phyloP scores from a whole-genome alignment of 2,797 vertebrate species.

The Scolopax rusticola region DNA sequence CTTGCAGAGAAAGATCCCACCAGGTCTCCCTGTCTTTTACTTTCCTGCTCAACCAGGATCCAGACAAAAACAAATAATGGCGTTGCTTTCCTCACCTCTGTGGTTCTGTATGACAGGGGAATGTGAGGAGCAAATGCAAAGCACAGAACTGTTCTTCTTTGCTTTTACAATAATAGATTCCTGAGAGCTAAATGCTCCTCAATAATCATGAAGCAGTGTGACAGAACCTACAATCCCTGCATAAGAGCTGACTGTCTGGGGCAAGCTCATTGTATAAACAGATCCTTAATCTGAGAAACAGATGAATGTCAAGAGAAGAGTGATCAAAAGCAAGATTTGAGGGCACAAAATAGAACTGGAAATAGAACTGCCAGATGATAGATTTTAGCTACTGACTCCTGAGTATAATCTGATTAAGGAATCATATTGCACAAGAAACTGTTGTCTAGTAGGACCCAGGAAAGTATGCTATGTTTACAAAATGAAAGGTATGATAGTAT shows the following conservation, averaged over 20 bases:
- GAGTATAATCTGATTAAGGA: not conserved
- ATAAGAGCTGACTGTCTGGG: not conserved
- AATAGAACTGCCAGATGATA: not conserved
- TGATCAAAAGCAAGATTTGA: not conserved
- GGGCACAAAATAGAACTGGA: not conserved
- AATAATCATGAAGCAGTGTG: not conserved
- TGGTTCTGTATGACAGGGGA: not conserved
- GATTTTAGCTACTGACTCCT: not conserved
- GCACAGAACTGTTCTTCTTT: not conserved
- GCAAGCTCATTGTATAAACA: not conserved
- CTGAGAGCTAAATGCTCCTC: not conserved
- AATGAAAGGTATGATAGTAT: not conserved
- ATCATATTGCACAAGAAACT: not conserved
- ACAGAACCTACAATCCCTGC: not conserved
- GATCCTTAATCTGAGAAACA: not conserved
- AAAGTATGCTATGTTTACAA: rapidly evolving
- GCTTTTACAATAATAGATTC: not conserved
- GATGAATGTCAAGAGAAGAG: not conserved
- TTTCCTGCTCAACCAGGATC: not conserved
- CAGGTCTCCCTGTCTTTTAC: not conserved
- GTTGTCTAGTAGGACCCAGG: not conserved
- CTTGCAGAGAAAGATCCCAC: not conserved
- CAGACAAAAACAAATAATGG: rapidly evolving
- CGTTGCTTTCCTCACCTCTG: not conserved
- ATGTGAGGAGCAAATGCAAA: not conserved